Conservation (phyloP, 2,888 invertebrate species). For the Pristionchus arcanus region DNA sequence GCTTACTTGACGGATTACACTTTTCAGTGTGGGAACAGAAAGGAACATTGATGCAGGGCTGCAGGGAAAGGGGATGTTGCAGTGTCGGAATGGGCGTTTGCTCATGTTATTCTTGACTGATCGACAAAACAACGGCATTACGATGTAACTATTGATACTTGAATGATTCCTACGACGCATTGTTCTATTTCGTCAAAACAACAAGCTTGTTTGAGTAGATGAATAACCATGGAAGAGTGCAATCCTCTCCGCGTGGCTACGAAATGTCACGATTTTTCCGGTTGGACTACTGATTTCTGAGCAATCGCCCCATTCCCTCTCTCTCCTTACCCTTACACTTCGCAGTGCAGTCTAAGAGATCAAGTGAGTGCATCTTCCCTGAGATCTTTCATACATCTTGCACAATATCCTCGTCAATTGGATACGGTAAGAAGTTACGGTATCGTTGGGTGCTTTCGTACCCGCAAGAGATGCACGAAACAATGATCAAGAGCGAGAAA, state of each 20-base stretch:
- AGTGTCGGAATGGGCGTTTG: background rate
- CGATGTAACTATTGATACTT: no score
- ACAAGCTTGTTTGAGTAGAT: background rate
- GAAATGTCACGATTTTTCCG: conserved; percentile 21
- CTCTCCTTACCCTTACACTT: background rate
- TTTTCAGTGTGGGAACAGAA: background rate
- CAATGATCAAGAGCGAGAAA: background rate
- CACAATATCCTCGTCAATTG: background rate
- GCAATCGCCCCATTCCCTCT: conserved; percentile 14
- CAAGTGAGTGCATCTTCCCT: conserved; percentile 4
- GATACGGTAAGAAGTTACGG: background rate
- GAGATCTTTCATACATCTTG: background rate
- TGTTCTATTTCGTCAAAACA: background rate
- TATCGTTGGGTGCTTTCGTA: background rate
- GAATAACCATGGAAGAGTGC: background rate
- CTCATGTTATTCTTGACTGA: no score
- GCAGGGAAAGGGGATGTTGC: background rate
- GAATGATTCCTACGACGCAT: background rate
- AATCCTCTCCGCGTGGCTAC: background rate
- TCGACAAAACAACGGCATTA: no score
- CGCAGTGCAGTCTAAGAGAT: background rate
- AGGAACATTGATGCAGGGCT: background rate
- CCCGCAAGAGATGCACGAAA: background rate
- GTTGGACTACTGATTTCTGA: conserved; percentile 23
- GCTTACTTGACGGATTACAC: background rate